Evolutionary conservation across 2,797 vertebrate species (phyloP).

Genomic region (Poecilia wingei): DNA sequence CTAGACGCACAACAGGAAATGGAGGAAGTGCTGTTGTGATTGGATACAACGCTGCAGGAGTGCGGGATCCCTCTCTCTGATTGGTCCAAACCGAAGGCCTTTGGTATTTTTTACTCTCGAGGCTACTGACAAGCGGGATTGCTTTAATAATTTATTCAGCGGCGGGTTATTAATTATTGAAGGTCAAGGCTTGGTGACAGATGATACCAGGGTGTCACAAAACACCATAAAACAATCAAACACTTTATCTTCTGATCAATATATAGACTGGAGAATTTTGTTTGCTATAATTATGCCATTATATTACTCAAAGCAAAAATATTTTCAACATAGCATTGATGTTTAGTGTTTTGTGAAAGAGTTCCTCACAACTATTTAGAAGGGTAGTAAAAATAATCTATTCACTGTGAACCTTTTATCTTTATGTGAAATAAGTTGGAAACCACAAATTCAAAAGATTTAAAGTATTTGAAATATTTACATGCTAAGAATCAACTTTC

Average conservation of each 20-base stretch:
- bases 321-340: background rate
- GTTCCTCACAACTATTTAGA: background rate
- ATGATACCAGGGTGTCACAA: slow-evolving; percentile 16
- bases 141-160: slow-evolving; percentile 79
- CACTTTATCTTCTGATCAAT: background rate
- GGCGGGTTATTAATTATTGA: slow-evolving; percentile 77
- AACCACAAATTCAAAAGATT: background rate
- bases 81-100: slow-evolving; percentile 63
- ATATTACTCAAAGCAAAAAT: background rate
- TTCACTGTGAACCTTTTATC: background rate
- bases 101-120: slow-evolving; percentile 36
- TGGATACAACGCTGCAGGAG: slow-evolving; percentile 55
- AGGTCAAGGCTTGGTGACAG: slow-evolving; percentile 44
- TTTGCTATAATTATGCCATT: background rate
- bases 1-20: slow-evolving; percentile 77
- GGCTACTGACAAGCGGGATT: slow-evolving; percentile 52
- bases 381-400: background rate
- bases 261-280: background rate
- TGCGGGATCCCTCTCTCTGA: slow-evolving; percentile 37
- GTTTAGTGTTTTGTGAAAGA: background rate
- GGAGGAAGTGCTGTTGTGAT: slow-evolving; percentile 62
- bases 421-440: background rate
- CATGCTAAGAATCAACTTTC: background rate
- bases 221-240: background rate
- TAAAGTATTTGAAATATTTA: background rate